These are phyloP conservation scores for Yasuhikotakia modesta DNA, from an alignment of 2,797 vertebrate species.

Conservation along the genomic window DNA sequence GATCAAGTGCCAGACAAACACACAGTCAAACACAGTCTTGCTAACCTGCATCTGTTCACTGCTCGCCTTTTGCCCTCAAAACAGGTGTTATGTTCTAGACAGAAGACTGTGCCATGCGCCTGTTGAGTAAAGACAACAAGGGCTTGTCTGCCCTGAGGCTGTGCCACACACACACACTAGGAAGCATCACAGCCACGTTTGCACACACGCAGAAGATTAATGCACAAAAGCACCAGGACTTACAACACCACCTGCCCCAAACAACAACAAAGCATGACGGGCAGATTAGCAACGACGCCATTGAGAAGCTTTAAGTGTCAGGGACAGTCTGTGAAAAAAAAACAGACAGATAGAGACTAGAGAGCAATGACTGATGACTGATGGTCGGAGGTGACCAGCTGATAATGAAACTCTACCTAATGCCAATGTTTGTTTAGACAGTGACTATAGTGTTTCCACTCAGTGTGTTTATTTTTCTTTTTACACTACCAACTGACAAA, in stretches of 20 bases:
- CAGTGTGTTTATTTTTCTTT: constrained; percentile 1
- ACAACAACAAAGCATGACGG: constrained; percentile 66
- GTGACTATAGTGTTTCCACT: not conserved
- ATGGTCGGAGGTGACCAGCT: not conserved
- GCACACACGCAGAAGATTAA: constrained; percentile 60
- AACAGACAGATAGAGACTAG: not conserved
- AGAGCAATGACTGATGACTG: not conserved
- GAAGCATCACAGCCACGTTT: too few relatives aligned
- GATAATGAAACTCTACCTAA: not conserved
- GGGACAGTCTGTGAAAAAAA: not conserved
- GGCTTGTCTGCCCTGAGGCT: constrained; percentile 10
- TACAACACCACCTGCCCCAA: constrained; percentile 72
- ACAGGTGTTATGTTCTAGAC: constrained; percentile 72
- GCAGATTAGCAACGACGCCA: constrained; percentile 62
- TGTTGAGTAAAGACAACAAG: constrained; percentile 56
- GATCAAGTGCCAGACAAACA: constrained; percentile 49
- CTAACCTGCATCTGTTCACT: constrained; percentile 67
- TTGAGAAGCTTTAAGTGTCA: constrained; percentile 40
- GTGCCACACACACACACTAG: constrained; percentile 45
- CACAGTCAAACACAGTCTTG: constrained; percentile 63
- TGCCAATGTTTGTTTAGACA: too few relatives aligned
- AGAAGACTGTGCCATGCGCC: constrained; percentile 19
- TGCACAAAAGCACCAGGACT: constrained; percentile 52
- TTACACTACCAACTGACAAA: constrained; percentile 1
- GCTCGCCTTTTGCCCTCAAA: constrained; percentile 69